phyloP scores from a whole-genome alignment of 2,888 invertebrate genomes.

The Clepsis dumicolana region DNA sequence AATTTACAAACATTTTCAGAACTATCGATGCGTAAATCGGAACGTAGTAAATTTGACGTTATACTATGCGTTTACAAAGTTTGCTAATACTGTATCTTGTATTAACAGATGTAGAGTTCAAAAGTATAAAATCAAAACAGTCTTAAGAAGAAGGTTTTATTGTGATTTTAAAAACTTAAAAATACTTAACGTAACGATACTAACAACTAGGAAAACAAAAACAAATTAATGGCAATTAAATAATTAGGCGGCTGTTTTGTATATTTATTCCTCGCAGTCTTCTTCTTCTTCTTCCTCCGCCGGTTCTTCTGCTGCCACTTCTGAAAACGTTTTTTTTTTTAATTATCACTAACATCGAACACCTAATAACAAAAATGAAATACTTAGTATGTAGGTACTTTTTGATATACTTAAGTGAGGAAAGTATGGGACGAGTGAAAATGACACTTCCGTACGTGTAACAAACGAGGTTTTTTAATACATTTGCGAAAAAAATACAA shows the following conservation, averaged over 20 bases:
- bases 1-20: no score
- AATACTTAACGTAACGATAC: conserved; percentile 49
- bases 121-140: conserved; percentile 8
- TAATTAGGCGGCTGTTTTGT: conserved; percentile 28
- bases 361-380: background rate
- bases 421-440: no score
- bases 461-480: no score
- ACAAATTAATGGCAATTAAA: conserved; percentile 47
- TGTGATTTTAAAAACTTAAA: conserved; percentile 41
- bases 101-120: background rate
- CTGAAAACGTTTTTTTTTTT: conserved; percentile 53
- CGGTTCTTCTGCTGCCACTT: conserved; percentile 60
- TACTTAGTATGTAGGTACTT: no score
- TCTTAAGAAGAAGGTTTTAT: conserved; percentile 10
- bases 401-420: no score
- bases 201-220: conserved; percentile 45
- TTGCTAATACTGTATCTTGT: no score
- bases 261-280: conserved; percentile 60
- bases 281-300: conserved; percentile 59
- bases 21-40: background rate
- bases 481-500: no score
- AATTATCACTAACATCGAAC: background rate
- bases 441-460: no score
- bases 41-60: background rate
- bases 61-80: background rate